Evolutionary conservation across 2,113 vertebrate species (phyloP).

Genomic region (Pluvialis apricaria): DNA sequence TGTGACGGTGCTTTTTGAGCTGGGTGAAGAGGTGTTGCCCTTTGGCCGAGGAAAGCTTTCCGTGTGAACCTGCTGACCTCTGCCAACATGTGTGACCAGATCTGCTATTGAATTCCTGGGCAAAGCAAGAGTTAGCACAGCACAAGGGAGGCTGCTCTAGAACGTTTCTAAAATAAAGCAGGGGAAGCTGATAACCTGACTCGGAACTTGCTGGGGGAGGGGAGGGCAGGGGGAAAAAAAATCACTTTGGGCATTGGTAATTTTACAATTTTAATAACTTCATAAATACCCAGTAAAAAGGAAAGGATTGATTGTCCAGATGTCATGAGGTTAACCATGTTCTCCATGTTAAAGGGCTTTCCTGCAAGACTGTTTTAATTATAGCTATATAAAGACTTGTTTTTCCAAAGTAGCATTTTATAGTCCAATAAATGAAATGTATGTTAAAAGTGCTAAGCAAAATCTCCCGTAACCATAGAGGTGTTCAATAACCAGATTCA

Average conservation of each 20-base stretch:
- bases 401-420: constrained; percentile 78
- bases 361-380: constrained; percentile 75
- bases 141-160: neutral
- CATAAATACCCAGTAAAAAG: constrained; percentile 62
- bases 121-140: neutral
- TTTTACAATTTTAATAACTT: constrained; percentile 73
- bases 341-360: constrained; percentile 63
- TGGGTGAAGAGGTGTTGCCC: constrained; percentile 58
- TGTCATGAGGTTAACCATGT: constrained; percentile 69
- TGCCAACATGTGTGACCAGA: constrained; percentile 12
- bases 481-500: constrained; percentile 80
- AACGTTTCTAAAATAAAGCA: neutral
- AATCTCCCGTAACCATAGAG: constrained; percentile 73
- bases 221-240: constrained; percentile 1
- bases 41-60: constrained; percentile 53
- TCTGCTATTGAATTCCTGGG: constrained; percentile 12
- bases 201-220: neutral
- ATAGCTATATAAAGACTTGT: constrained; percentile 74
- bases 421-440: constrained; percentile 77
- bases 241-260: constrained; percentile 13
- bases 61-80: constrained; percentile 50
- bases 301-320: constrained; percentile 57
- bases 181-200: neutral
- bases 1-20: constrained; percentile 57
- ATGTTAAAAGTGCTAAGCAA: constrained; percentile 74